Percentiles rank a stretch among this genome's conserved stretches.
Evolutionary conservation across 1,140 invertebrate genomes (phyloP).

Genomic region (Macrobrachium rosenbergii): DNA sequence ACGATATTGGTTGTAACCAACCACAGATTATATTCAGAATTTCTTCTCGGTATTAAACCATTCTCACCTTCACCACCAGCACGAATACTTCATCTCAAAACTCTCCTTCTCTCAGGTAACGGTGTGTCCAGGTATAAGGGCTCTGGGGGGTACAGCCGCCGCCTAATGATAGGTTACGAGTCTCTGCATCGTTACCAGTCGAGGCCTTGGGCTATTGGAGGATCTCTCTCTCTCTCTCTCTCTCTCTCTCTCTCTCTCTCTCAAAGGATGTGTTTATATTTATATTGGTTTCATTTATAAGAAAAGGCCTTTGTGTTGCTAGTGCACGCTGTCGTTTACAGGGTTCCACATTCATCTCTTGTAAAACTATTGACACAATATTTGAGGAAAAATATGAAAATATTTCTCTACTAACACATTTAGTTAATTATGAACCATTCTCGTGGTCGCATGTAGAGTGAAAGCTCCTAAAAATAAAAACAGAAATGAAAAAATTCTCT

Average conservation of each 20-base stretch:
- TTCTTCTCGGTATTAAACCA: background rate
- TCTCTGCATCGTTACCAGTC: conserved; percentile 49
- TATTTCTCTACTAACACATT: too few species aligned
- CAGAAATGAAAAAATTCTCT: background rate
- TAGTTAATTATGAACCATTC: background rate
- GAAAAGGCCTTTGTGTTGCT: too few species aligned
- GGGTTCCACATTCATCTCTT: too few species aligned
- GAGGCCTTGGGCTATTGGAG: conserved; percentile 26
- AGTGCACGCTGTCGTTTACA: too few species aligned
- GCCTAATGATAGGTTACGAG: conserved; percentile 48
- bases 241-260: conserved; percentile 41
- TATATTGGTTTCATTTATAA: background rate
- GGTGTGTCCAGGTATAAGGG: conserved; percentile 25
- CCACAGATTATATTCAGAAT: background rate
- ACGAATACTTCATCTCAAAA: background rate
- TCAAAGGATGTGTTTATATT: conserved; percentile 28
- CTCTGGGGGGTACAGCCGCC: background rate
- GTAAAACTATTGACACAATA: too few species aligned
- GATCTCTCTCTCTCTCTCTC: conserved; percentile 20
- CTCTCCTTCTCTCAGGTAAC: background rate
- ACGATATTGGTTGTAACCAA: too few species aligned
- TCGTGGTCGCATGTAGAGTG: background rate
- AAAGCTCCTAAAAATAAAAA: too few species aligned
- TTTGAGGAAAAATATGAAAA: too few species aligned
- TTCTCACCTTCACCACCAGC: conserved; percentile 10